phyloP scores from a whole-genome alignment of 2,113 vertebrate genomes.

The Hippolais icterina region DNA sequence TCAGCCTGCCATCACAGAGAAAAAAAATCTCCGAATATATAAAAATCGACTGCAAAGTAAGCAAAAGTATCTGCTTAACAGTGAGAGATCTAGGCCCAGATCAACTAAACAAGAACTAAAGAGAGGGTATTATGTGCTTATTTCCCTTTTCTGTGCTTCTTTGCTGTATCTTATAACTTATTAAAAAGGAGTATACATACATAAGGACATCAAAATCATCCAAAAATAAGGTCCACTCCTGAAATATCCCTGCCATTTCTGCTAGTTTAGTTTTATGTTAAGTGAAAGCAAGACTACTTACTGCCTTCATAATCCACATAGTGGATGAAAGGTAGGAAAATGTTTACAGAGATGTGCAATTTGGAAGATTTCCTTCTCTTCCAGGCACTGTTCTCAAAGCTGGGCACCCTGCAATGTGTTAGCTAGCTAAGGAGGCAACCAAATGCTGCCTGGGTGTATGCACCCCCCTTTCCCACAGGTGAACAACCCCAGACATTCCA shows the following conservation, averaged over 20 bases:
- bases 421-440: rapidly evolving
- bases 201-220: neutral
- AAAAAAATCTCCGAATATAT: neutral
- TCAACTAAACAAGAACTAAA: neutral
- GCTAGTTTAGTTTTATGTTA: neutral
- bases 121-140: neutral
- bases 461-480: too few relatives aligned
- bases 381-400: neutral
- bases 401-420: rapidly evolving
- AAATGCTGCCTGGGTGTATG: rapidly evolving
- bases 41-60: neutral
- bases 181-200: neutral
- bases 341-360: rapidly evolving
- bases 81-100: neutral
- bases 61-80: neutral
- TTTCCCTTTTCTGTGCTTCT: neutral
- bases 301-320: neutral
- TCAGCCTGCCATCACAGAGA: neutral
- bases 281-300: neutral
- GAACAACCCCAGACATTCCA: neutral
- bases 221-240: neutral
- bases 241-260: neutral
- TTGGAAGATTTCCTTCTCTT: neutral
- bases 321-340: rapidly evolving
- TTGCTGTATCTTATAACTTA: neutral